Evolutionary conservation across 2,888 invertebrate species (phyloP).

Genomic region (Eledona agricola): DNA sequence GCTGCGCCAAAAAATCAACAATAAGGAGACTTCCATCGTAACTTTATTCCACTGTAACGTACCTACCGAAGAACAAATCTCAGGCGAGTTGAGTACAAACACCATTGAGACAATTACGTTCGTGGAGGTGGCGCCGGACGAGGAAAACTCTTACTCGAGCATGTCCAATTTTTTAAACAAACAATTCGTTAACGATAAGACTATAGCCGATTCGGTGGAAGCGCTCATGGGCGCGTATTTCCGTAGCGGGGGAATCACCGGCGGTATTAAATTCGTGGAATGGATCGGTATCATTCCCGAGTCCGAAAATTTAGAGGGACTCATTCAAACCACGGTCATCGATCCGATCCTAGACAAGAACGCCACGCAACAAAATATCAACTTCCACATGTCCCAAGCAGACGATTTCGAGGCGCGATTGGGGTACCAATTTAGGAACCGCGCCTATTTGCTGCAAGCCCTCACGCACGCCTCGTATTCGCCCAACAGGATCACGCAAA

Average conservation of each 20-base stretch:
- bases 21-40: conserved; percentile 59
- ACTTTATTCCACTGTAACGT: conserved; percentile 65
- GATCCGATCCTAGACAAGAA: conserved; percentile 61
- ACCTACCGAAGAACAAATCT: conserved; percentile 59
- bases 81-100: conserved; percentile 49
- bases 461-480: conserved; percentile 92
- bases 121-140: conserved; percentile 31
- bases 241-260: conserved; percentile 60
- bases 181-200: conserved; percentile 70
- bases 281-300: conserved; percentile 64
- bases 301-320: conserved; percentile 49
- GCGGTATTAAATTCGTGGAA: conserved; percentile 54
- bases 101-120: conserved; percentile 35
- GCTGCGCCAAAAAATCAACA: conserved; percentile 61
- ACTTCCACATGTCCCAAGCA: conserved; percentile 57
- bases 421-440: conserved; percentile 82
- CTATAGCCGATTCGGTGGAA: conserved; percentile 85
- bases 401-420: conserved; percentile 69
- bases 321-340: conserved; percentile 47
- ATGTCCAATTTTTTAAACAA: conserved; percentile 63
- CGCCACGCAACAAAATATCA: conserved; percentile 61
- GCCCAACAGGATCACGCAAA: conserved; percentile 82
- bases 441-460: conserved; percentile 85
- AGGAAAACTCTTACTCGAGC: conserved; percentile 46
- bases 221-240: conserved; percentile 84